These are phyloP conservation scores for Erpornis zantholeuca DNA, from an alignment of 2,113 vertebrate species.

Conservation along the genomic window DNA sequence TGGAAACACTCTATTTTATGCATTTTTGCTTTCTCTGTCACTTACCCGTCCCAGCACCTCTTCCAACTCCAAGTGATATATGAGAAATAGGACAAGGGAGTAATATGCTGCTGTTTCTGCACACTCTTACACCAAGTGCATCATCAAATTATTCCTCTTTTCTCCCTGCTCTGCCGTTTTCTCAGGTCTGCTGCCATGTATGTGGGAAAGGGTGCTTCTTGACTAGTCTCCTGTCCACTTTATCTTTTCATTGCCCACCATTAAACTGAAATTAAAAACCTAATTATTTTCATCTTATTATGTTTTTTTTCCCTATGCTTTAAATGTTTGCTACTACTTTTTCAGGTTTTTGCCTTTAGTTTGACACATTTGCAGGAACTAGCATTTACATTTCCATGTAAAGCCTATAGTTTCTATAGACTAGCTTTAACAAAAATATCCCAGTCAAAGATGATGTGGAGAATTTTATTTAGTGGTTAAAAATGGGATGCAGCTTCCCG, in stretches of 20 bases:
- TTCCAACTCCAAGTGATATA: not conserved
- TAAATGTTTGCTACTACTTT: not conserved
- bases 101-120: not conserved
- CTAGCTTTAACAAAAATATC: not conserved
- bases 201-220: rapidly evolving
- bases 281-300: not conserved
- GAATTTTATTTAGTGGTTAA: not conserved
- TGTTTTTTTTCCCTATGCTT: not conserved
- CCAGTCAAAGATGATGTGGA: not conserved
- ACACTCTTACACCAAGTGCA: not conserved
- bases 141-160: not conserved
- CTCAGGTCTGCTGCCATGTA: not conserved
- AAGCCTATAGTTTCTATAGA: not conserved
- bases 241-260: not conserved
- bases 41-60: not conserved
- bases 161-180: not conserved
- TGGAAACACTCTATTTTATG: not conserved
- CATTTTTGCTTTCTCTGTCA: not conserved
- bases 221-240: not conserved
- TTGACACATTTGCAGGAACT: not conserved
- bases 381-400: not conserved
- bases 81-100: not conserved
- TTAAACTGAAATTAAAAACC: not conserved
- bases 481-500: not conserved
- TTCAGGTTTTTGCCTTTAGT: not conserved